Evolutionary conservation across 2,888 invertebrate species (phyloP).

Genomic region (Hanleya hanleyi): DNA sequence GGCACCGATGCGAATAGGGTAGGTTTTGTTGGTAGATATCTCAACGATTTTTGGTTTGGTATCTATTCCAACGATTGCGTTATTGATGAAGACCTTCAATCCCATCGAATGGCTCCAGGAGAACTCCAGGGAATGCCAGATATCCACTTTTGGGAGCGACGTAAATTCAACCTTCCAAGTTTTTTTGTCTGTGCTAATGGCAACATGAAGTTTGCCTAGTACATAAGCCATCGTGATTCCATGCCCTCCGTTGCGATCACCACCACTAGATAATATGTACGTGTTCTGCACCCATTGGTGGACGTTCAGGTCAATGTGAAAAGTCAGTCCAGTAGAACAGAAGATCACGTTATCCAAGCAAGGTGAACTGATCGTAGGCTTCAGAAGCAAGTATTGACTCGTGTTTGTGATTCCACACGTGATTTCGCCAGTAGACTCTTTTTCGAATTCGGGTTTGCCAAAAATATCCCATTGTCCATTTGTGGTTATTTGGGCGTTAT

Average conservation of each 20-base stretch:
- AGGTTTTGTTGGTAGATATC: background rate
- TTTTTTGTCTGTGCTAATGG: constrained; percentile 23
- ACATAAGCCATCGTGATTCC: constrained; percentile 37
- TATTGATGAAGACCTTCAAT: constrained; percentile 39
- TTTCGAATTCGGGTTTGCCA: background rate
- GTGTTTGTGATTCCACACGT: background rate
- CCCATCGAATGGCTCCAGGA: constrained; percentile 50
- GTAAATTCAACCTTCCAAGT: background rate
- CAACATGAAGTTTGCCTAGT: constrained; percentile 23
- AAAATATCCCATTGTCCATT: background rate
- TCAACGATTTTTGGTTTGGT: background rate
- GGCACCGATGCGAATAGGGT: background rate
- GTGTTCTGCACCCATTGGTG: constrained; percentile 22
- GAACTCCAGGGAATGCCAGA: constrained; percentile 32
- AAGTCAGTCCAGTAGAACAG: constrained; percentile 37
- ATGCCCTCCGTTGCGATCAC: constrained; percentile 15
- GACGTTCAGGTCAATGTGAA: constrained; percentile 38
- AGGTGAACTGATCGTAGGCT: background rate
- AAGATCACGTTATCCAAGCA: constrained; percentile 33
- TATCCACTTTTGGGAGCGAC: background rate
- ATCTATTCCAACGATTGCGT: background rate
- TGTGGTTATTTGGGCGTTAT: background rate
- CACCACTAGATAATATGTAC: constrained; percentile 38
- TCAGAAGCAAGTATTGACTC: background rate
- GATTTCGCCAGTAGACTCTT: background rate